These are phyloP conservation scores for Pelochelys cantorii DNA, from an alignment of 2,797 vertebrate species.

Conservation along the genomic window DNA sequence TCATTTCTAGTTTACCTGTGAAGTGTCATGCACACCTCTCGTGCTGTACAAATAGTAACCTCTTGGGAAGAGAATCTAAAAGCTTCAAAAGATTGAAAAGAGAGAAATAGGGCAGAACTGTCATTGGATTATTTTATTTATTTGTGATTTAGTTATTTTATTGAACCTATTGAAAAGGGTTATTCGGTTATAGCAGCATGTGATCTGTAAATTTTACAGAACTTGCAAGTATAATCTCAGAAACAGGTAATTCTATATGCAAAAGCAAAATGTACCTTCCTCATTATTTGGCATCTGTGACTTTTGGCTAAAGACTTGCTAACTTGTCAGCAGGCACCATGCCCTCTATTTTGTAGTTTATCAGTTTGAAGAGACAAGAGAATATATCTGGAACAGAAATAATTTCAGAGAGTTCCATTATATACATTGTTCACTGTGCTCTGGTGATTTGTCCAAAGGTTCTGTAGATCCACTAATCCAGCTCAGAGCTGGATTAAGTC, in stretches of 20 bases:
- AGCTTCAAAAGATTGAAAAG: not conserved
- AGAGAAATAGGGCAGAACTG: not conserved
- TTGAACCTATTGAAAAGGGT: not conserved
- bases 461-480: constrained; percentile 37
- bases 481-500: constrained; percentile 33
- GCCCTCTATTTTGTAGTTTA: not conserved
- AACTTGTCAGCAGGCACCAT: constrained; percentile 34
- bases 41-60: not conserved
- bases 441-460: constrained; percentile 31
- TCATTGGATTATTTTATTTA: not conserved
- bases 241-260: constrained; percentile 29
- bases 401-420: constrained; percentile 46
- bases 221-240: not conserved
- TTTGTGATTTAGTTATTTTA: not conserved
- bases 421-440: not conserved
- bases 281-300: constrained; percentile 24
- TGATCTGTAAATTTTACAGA: constrained; percentile 10
- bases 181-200: not conserved
- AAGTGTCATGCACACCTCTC: not conserved
- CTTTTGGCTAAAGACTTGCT: not conserved
- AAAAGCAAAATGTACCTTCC: constrained; percentile 9
- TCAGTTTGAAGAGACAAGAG: constrained; percentile 43
- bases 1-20: not conserved
- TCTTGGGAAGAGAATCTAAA: not conserved
- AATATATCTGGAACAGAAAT: constrained; percentile 43